Base-by-base conservation (phyloP, 2,113 vertebrate genomes). In the Crypturellus undulatus region DNA sequence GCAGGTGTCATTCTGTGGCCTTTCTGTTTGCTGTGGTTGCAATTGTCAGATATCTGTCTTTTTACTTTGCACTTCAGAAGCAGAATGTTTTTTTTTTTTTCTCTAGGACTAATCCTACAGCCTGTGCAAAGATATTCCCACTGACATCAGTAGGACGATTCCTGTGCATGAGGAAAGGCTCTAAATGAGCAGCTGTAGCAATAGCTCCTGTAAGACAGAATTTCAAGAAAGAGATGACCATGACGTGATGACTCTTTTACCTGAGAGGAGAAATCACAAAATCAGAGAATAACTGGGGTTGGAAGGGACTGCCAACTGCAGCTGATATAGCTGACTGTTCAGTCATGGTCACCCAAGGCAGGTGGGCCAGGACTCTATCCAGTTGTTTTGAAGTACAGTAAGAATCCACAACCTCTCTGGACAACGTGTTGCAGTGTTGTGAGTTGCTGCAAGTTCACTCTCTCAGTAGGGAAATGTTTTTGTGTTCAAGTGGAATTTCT, bases 1-100 rank as follows among this genome's bases (percentile, higher is more conserved):
- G 9, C 9, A 6, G 36, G 25, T 59, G 22, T 45, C 19, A 36
- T 59, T 81, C 58, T 24, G 5, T 45, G 70, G 43, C 7, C 14
- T 21, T 15, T 10, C 6, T 60, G 0, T 56, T 64, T 67, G n/a
- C 43, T 0, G 0, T 4, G 26, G 20, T 3, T 4, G 6, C 6
- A 3, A 1, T 43, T 52, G 69, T n/a, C 15, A 70, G 45, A 8
- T n/a, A 58, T 13, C 15, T 79, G 10, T 47, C 22, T 52, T 77
- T 79, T 65, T 79, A 15, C 49, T 42, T 68, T 26, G 34, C 75
- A 26, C 32, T 79, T 69, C 34, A 65, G 59, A 82, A 87, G 30
- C 12, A 77, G 17, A 72, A 69, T 28, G 69, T 15, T 59, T 51
- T 78, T 89, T 9, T 9, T 14, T 15, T 59, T 51, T 78, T 89